Evolutionary conservation across 1,140 invertebrate species (phyloP).

Genomic region (Drosophila oshimai): DNA sequence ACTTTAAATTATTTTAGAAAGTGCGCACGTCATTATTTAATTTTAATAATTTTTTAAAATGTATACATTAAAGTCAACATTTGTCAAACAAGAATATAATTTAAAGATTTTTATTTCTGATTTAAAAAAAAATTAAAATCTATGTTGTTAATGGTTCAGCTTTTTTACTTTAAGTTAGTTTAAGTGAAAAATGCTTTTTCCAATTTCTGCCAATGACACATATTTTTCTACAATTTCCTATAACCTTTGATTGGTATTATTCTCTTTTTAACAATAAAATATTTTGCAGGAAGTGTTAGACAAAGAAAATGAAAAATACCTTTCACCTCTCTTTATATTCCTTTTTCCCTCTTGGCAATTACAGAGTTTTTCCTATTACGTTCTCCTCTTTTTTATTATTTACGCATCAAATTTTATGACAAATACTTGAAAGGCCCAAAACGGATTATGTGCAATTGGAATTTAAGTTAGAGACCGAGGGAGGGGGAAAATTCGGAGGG

Average conservation of each 20-base stretch:
- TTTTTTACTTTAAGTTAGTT: not conserved
- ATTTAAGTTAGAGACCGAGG: conserved; percentile 66
- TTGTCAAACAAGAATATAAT: not conserved
- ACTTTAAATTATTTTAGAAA: too few relatives aligned
- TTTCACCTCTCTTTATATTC: not conserved
- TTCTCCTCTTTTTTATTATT: conserved; percentile 33
- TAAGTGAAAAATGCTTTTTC: conserved; percentile 2
- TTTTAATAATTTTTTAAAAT: too few relatives aligned
- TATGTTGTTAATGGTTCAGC: too few relatives aligned
- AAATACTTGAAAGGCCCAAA: conserved; percentile 60
- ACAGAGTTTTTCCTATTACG: conserved; percentile 48
- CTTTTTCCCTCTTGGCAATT: conserved; percentile 34
- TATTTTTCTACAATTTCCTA: not conserved
- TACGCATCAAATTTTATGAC: conserved; percentile 78
- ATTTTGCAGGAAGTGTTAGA: not conserved
- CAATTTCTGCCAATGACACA: conserved; percentile 22
- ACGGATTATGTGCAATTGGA: conserved; percentile 79
- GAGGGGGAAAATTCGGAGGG: conserved; percentile 11
- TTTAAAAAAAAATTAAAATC: too few relatives aligned
- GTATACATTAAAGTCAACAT: too few relatives aligned
- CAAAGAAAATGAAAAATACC: not conserved
- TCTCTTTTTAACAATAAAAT: not conserved
- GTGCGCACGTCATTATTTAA: too few relatives aligned
- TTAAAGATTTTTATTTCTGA: too few relatives aligned
- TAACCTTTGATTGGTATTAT: not conserved